Base-by-base conservation (phyloP, 2,888 invertebrate species). In the Amphimallon solstitiale region DNA sequence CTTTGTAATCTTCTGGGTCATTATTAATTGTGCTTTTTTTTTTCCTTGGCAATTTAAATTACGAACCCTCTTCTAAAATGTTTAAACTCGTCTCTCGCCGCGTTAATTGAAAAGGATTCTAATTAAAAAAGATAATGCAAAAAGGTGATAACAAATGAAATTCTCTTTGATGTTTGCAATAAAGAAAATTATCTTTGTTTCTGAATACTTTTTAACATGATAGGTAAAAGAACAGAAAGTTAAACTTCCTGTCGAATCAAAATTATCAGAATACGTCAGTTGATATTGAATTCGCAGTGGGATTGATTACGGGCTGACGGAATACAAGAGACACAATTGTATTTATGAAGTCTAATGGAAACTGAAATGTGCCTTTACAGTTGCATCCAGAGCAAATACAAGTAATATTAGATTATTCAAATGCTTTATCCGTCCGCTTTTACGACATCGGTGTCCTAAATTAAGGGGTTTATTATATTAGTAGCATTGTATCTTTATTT, bases 331-430 rank as follows among this genome's bases (percentile, higher is more conserved):
- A 29, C 45, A 2, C 19, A 59, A 59, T 43, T 43, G 34, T 43
- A 45, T 59, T 59, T 59, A 59, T 59, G 43, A 59, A 59, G 43
- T 59, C 56, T 43, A 38, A 59, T 34, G 43, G 56, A 59, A 43
- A 59, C 43, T 43, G 56, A 43, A 59, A 59, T 34, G 56, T 45
- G 56, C 56, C 45, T 29, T 43, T 14, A 59, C 56, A 59, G 23
- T 43, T 59, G 56, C 56, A 59, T 45, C 43, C 56, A 43, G 1
- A 21, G 56, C 29, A 59, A 59, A 59, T 45, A 19, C 43, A 9
- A n/a, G n/a, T n/a, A n/a, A 29, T 34, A 59, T 59, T 59, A 59
- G 43, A 45, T 59, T 59, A 59, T 59, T 59, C 56, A 59, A 59
- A 59, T 45, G 56, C 43, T 59, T 59, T 40, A 54, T 54, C 43